Evolutionary conservation across 2,888 invertebrate species (phyloP), one percentile per base, ranked within the genome.

Genomic region (Prosopocoilus inquinatus): DNA sequence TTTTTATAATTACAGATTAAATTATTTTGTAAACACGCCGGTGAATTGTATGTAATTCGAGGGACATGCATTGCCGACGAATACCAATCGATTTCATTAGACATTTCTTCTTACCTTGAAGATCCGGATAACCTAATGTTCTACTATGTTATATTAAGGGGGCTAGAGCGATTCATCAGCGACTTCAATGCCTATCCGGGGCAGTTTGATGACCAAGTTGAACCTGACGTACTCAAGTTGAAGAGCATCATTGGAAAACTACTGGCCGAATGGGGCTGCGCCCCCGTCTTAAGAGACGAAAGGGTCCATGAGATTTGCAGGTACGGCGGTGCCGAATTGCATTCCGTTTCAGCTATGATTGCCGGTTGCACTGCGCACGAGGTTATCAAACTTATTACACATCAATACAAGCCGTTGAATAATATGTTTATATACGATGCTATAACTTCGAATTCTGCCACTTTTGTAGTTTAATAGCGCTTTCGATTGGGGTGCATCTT

Each of bases 401-500:
- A 88, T 70, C 99, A 99, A 80, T 99, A 96, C 78, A 91, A 94
- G 70, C 98, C 98, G 35, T 84, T 99, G 53, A 89, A 96, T 77
- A 97, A 98, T 78, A 94, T 94, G 0, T 92, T 94, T 75, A 87
- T 99, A 65, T 96, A 95, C 78, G 96, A 98, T 81, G 96, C 91
- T 47, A 91, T 94, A 65, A 90, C 90, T 57, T 91, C 93, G 50
- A 91, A 89, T 64, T 90, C 93, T 50, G 86, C 86, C 44, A 89
- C 90, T 46, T 92, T 91, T 76, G 56, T 56, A 9, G 33, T 56
- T 12, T 56, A 41, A 48, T 15, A 3, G 39, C 4, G n/a, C n/a
- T 38, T 12, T 38, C n/a, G n/a, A n/a, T n/a, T n/a, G n/a, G n/a
- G n/a, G n/a, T n/a, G n/a, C n/a, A n/a, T n/a, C n/a, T n/a, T n/a